phyloP scores from a whole-genome alignment of 2,888 invertebrate species.

The Diogma glabrata region DNA sequence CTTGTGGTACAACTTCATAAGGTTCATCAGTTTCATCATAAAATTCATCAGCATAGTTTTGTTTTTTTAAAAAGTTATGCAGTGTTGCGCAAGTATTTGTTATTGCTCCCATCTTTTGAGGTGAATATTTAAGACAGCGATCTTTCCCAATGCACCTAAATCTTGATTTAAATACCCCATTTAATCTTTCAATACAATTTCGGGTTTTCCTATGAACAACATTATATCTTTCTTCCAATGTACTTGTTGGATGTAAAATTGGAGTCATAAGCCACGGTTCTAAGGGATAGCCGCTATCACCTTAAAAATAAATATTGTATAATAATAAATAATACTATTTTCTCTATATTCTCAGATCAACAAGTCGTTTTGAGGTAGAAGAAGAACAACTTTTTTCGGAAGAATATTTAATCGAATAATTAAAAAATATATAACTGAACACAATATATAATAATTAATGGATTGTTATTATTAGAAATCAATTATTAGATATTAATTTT shows the following conservation, averaged over 20 bases:
- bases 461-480: too few species aligned
- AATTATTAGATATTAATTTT: too few species aligned
- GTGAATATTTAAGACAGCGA: not conserved
- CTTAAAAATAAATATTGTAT: not conserved
- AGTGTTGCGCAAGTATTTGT: not conserved
- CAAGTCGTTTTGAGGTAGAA: too few species aligned
- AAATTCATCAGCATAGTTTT: not conserved
- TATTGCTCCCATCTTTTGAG: not conserved
- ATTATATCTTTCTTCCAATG: not conserved
- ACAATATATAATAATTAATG: too few species aligned
- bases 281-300: not conserved
- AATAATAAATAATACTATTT: too few species aligned
- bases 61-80: not conserved
- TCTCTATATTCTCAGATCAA: too few species aligned
- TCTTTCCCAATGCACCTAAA: not conserved
- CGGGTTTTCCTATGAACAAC: not conserved
- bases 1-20: too few species aligned
- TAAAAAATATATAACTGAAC: too few species aligned
- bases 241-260: not conserved
- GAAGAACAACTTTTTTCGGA: too few species aligned
- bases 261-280: not conserved
- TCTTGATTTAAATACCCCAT: not conserved
- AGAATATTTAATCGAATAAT: too few species aligned
- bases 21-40: not conserved
- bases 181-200: constrained; percentile 1